Conservation (phyloP, 2,113 vertebrate genomes). For the Irena cyanogastra region DNA sequence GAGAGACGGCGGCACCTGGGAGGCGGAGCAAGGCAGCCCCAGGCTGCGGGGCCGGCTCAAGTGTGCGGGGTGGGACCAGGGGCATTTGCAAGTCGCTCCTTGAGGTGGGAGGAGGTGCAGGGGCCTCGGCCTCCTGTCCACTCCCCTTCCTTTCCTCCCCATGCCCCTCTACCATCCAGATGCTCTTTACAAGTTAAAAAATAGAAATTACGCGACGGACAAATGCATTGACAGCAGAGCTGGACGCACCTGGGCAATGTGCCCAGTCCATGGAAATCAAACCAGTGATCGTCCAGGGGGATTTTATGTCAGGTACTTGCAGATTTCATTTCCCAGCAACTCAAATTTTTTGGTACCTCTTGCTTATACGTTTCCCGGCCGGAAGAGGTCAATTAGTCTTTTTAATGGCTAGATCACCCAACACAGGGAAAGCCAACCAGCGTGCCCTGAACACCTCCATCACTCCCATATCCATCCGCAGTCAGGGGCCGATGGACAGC, state of each 20-base stretch:
- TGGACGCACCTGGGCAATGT: background rate
- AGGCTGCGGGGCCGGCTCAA: background rate
- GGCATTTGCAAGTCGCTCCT: background rate
- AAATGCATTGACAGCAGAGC: background rate
- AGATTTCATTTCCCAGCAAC: conserved; percentile 84
- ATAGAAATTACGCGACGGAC: background rate
- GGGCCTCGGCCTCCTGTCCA: too few species aligned
- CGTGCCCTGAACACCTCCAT: background rate
- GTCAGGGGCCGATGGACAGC: background rate
- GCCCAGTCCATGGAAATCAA: conserved; percentile 70
- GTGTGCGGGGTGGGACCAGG: accelerated
- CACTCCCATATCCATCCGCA: background rate
- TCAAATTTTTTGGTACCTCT: conserved; percentile 84
- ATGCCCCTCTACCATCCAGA: background rate
- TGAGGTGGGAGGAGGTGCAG: too few species aligned
- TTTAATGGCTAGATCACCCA: background rate
- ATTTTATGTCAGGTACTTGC: conserved; percentile 82
- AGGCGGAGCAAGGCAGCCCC: background rate
- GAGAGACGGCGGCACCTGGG: accelerated
- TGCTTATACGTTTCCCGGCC: conserved; percentile 90
- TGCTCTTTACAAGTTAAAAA: background rate
- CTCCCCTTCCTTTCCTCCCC: background rate
- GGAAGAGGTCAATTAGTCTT: conserved; percentile 74
- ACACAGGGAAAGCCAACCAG: background rate
- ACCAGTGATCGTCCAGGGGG: background rate